phyloP scores from a whole-genome alignment of 2,888 invertebrate species.

The Metalampra italica region DNA sequence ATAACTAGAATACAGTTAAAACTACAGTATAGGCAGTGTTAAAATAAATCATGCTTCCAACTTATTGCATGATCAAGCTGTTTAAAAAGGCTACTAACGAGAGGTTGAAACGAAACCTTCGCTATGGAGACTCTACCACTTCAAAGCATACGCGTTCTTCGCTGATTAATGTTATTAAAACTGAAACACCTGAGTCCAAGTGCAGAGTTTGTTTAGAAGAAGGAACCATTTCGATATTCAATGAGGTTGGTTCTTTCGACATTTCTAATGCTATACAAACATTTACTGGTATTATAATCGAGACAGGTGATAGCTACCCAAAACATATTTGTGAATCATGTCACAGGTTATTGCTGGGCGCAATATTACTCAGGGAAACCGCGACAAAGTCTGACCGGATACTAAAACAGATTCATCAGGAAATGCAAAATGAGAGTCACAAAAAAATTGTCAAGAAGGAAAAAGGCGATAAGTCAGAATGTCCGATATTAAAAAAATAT shows the following conservation, averaged over 20 bases:
- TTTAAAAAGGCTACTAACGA: not conserved
- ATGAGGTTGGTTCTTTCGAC: slow-evolving; percentile 8
- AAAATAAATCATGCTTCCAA: not conserved
- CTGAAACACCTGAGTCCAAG: not conserved
- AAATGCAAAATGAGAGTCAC: not conserved
- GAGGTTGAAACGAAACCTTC: not conserved
- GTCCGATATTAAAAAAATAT: not conserved
- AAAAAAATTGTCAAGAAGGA: too few species aligned
- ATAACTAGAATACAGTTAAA: too few species aligned
- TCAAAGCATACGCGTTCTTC: too few species aligned
- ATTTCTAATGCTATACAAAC: slow-evolving; percentile 19
- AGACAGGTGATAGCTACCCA: slow-evolving; percentile 21
- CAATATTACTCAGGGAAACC: slow-evolving; percentile 23
- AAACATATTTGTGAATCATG: slow-evolving; percentile 26
- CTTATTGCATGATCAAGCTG: not conserved
- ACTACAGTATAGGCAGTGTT: too few species aligned
- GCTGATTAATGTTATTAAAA: not conserved
- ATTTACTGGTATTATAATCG: slow-evolving; percentile 20
- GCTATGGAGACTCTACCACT: not conserved
- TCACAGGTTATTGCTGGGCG: slow-evolving; percentile 18
- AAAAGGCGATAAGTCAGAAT: not conserved
- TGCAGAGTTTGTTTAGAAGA: not conserved
- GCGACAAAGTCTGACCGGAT: slow-evolving; percentile 17
- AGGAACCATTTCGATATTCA: not conserved
- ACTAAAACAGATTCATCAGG: slow-evolving; percentile 6